Base-by-base conservation (phyloP, 1,140 invertebrate genomes). In the Anastatus disparis region DNA sequence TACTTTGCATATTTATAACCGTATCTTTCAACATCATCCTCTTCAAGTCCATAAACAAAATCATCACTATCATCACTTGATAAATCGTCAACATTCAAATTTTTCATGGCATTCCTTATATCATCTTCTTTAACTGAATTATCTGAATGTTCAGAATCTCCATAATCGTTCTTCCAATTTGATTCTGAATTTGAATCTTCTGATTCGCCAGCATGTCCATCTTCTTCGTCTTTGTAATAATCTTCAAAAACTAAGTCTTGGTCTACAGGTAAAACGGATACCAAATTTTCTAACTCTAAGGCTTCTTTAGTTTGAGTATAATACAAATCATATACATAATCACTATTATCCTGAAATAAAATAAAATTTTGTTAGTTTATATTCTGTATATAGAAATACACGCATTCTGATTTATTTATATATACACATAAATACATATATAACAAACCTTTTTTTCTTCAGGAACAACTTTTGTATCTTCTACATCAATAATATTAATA, bases 1-100 rank as follows among this genome's bases (percentile, higher is more conserved):
- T 88, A 90, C 44, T 79, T 86, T n/a, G 88, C 88, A 77, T 89
- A 90, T 61, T 80, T 79, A 64, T 85, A 81, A 4, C 89, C 89
- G 78, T 86, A 87, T 44, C 77, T 75, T 22, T 87, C 78, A 6
- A 86, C 83, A 77, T 89, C 87, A n/a, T 72, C 75, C 56, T 86
- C 80, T 77, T 88, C 82, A 12, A 87, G 71, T 55, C 85, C 83
- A 75, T 87, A 85, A 17, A 83, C 82, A 75, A 87, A 85, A 31
- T 86, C 81, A 35, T 77, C 85, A 26, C 83, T 82, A 3, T 86
- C 83, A 48, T 80, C 85, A 52, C 62, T 65, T 17, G 52, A 40
- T 9, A 40, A 44, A 7, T 75, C 76, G 50, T 81, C 78, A 48
- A 78, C 6, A 27, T 50, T 76, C 12, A 80, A 46, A 13, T 75